phyloP scores from a whole-genome alignment of 2,888 invertebrate species.

The Eulithis prunata region DNA sequence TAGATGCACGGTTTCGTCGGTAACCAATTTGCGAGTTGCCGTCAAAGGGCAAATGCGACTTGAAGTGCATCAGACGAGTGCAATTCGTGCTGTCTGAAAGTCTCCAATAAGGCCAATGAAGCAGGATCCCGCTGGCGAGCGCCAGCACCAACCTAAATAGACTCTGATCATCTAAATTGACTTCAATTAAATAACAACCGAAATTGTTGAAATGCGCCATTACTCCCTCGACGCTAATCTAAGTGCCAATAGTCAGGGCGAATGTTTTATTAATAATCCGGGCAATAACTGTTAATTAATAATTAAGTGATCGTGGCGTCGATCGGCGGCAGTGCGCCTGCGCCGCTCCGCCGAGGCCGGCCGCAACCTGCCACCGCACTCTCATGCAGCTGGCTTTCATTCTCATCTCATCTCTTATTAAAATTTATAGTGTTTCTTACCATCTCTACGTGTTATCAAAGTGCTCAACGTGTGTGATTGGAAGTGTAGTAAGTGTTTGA shows the following conservation, averaged over 20 bases:
- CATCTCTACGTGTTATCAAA: background rate
- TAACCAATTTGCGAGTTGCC: conserved; percentile 56
- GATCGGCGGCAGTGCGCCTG: conserved; percentile 68
- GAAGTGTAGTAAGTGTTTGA: background rate
- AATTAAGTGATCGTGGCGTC: conserved; percentile 73
- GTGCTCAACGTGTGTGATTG: background rate
- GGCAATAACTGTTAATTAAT: conserved; percentile 80
- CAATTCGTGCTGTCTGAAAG: conserved; percentile 84
- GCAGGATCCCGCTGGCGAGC: conserved; percentile 83
- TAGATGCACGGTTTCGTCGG: conserved; percentile 35
- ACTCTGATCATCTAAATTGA: conserved; percentile 85
- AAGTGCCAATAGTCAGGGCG: conserved; percentile 83
- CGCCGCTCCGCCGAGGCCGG: conserved; percentile 43
- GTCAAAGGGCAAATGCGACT: conserved; percentile 69
- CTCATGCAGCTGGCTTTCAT: conserved; percentile 18
- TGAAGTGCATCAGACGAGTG: conserved; percentile 81
- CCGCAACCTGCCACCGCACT: conserved; percentile 34
- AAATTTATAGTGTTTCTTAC: background rate
- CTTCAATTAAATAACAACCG: conserved; percentile 85
- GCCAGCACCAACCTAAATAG: conserved; percentile 85
- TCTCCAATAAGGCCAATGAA: conserved; percentile 85
- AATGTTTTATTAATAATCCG: conserved; percentile 83
- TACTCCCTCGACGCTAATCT: conserved; percentile 84
- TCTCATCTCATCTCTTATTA: background rate
- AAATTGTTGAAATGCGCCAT: conserved; percentile 84